phyloP scores from a whole-genome alignment of 2,797 vertebrate genomes.

The Poecilia gillii region DNA sequence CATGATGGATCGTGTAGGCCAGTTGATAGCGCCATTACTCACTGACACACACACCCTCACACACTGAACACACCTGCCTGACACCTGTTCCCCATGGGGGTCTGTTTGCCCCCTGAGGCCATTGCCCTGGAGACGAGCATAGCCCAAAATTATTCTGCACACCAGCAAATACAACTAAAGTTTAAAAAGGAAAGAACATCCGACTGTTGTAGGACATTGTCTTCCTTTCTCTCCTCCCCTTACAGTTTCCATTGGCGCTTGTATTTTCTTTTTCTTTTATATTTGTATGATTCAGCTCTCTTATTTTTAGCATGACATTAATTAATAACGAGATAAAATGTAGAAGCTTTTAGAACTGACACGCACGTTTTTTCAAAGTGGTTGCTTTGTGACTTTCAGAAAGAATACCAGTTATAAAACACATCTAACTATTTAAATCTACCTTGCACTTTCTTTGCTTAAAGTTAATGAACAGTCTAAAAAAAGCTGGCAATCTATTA shows the following conservation, averaged over 20 bases:
- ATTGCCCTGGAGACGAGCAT: slow-evolving; percentile 79
- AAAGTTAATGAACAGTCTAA: slow-evolving; percentile 6
- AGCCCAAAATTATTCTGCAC: slow-evolving; percentile 79
- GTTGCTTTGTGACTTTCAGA: background rate
- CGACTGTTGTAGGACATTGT: slow-evolving; percentile 69
- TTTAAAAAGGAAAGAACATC: slow-evolving; percentile 56
- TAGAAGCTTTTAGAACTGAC: background rate
- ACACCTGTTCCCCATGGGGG: slow-evolving; percentile 88
- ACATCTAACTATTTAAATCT: slow-evolving; percentile 5
- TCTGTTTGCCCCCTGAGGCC: slow-evolving; percentile 82
- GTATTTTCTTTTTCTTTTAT: background rate
- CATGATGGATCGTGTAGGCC: slow-evolving; percentile 96
- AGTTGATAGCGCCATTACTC: slow-evolving; percentile 98
- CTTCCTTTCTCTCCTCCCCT: background rate
- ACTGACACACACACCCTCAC: slow-evolving; percentile 85
- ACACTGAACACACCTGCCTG: slow-evolving; percentile 86
- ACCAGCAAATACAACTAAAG: slow-evolving; percentile 70
- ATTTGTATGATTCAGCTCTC: no score
- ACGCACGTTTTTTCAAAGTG: background rate
- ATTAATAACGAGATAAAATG: background rate
- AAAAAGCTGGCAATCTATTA: slow-evolving; percentile 8
- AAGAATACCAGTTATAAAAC: background rate
- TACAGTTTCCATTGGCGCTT: slow-evolving; percentile 10
- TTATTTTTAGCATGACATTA: background rate
- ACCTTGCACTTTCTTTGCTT: background rate